phyloP scores from a whole-genome alignment of 2,113 vertebrate genomes.

The Siniperca chuatsi region DNA sequence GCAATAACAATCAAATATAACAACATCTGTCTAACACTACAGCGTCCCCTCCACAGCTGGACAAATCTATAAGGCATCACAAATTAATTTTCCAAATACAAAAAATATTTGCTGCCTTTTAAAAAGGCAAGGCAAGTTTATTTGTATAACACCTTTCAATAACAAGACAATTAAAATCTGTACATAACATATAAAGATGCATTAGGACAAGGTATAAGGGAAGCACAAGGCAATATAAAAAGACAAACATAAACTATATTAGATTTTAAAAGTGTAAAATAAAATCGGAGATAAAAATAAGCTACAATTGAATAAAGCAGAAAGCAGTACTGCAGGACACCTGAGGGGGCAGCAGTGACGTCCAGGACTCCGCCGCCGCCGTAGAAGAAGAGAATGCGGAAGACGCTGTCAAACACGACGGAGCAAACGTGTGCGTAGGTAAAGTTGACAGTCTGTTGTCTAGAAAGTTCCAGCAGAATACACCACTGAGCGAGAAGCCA shows the following conservation, averaged over 20 bases:
- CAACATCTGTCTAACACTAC: background rate
- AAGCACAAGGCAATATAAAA: background rate
- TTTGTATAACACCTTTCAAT: background rate
- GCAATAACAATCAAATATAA: background rate
- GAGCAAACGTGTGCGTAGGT: background rate
- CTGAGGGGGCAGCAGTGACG: conserved; percentile 36
- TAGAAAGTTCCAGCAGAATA: conserved; percentile 45
- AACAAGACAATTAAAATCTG: background rate
- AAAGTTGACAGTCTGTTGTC: background rate
- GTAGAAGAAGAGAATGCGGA: conserved; percentile 65
- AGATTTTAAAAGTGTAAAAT: background rate
- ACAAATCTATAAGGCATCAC: background rate
- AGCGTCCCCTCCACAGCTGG: background rate
- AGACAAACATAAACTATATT: background rate
- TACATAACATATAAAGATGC: background rate
- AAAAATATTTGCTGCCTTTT: background rate
- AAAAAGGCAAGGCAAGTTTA: background rate
- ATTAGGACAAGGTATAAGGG: background rate
- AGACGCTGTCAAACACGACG: background rate
- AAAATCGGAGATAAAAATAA: background rate
- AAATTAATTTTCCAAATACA: background rate
- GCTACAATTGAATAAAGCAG: no score
- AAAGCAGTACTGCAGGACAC: conserved; percentile 6
- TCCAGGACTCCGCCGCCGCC: fast-evolving
- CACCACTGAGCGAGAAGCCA: fast-evolving